Evolutionary conservation across 2,797 vertebrate species (phyloP), one percentile per base, ranked within the genome.

Genomic region (Dendrocincla fuliginosa): DNA sequence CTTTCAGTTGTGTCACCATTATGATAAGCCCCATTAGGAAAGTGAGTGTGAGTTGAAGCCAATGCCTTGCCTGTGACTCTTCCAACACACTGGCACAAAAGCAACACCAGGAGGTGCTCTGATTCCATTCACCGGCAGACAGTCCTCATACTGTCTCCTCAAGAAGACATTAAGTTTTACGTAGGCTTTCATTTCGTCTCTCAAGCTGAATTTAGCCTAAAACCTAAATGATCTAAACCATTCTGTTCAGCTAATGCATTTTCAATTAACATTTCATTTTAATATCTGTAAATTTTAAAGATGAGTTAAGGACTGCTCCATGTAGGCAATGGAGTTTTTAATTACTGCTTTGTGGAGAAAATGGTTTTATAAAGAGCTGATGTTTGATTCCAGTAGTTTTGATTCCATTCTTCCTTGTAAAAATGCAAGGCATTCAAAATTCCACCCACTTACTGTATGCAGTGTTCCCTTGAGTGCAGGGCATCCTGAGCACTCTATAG

Each of bases 221-320:
- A 88, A 67, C 33, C 33, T 76, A 56, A 87, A 76, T 5, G 0
- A 87, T 94, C 28, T 41, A 84, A 93, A 64, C 28, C 33, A 53
- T 93, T 89, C 80, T 95, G 49, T 74, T 91, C 76, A 71, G 57
- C 52, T 83, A 84, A 84, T 67, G 33, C 9, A 2, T 77, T 93
- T 84, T 90, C 69, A 95, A 69, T 73, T 91, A 86, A 59, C 50
- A n/a, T 67, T 81, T 82, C 32, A 73, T 90, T 96, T 94, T 93
- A 60, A 71, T 60, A 42, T 50, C 78, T 74, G 49, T 73, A 90
- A 82, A 57, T 85, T 77, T 83, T 27, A 83, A 83, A 84, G 63
- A 55, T 23, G 19, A 77, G n/a, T 78, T 75, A 71, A 88, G n/a
- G 55, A 77, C 14, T 73, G 20, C 8, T 84, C 19, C 8, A 19